These are phyloP conservation scores for Merluccius polli DNA, from an alignment of 2,797 vertebrate genomes.

Conservation along the genomic window DNA sequence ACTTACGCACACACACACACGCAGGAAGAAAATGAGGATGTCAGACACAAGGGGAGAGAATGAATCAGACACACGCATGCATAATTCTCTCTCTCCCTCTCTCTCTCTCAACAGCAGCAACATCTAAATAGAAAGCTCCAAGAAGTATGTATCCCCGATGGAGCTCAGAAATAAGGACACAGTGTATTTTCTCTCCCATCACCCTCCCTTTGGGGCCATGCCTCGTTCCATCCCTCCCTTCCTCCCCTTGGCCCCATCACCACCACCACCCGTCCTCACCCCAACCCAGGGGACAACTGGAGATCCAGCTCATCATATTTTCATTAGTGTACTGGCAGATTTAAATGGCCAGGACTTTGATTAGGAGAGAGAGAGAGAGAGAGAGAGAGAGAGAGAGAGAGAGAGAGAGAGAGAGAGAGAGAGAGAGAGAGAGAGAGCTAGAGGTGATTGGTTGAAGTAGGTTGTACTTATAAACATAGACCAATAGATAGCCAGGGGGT, in stretches of 20 bases:
- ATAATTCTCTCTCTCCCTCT: neutral
- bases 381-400: constrained; percentile 41
- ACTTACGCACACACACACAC: constrained; percentile 22
- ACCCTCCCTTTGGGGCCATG: constrained; percentile 70
- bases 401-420: constrained; percentile 55
- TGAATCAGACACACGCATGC: constrained; percentile 26
- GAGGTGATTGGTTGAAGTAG: constrained; percentile 3
- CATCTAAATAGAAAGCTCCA: constrained; percentile 83
- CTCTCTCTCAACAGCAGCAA: constrained; percentile 57
- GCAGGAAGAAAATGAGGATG: constrained; percentile 26
- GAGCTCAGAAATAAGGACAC: constrained; percentile 91
- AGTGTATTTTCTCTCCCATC: constrained; percentile 77
- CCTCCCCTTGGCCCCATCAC: constrained; percentile 26
- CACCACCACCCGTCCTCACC: constrained; percentile 42
- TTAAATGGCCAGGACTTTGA: constrained; percentile 70
- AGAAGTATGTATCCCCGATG: constrained; percentile 87
- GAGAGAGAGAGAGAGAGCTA: constrained; percentile 14
- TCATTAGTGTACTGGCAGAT: constrained; percentile 76
- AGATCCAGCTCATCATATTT: constrained; percentile 77
- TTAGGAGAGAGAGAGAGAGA: constrained; percentile 65
- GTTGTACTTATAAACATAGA: neutral
- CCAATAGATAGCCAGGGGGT: neutral
- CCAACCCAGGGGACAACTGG: constrained; percentile 58
- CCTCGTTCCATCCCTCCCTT: constrained; percentile 58
- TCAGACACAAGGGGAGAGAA: constrained; percentile 41